Conservation (phyloP, 2,113 vertebrate genomes). For the Oreochromis aureus region DNA sequence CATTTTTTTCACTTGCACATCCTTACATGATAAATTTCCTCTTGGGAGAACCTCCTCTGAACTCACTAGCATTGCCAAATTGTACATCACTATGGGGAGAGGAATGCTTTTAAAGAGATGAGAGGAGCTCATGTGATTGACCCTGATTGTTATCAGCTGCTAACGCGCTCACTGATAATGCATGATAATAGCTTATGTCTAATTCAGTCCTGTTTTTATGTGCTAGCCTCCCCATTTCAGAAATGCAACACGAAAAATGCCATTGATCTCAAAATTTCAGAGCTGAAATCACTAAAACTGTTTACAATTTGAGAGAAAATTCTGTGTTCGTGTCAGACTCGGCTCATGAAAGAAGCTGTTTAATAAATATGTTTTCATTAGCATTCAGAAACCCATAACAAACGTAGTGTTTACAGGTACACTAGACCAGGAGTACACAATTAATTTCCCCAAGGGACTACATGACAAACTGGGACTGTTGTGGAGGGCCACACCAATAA, state of each 20-base stretch:
- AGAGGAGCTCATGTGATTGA: slow-evolving; percentile 2
- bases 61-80: not conserved
- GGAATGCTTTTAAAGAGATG: slow-evolving; percentile 12
- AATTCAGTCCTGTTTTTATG: not conserved
- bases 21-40: not conserved
- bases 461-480: not conserved
- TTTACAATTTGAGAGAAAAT: not conserved
- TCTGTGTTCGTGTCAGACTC: not conserved
- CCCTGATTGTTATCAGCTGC: slow-evolving; percentile 11
- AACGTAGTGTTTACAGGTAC: not conserved
- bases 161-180: not conserved
- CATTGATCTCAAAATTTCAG: not conserved
- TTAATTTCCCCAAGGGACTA: not conserved
- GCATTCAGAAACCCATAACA: not conserved
- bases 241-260: not conserved
- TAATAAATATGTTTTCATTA: not conserved
- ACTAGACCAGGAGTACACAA: not conserved
- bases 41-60: not conserved
- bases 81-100: not conserved
- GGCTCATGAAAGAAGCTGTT: not conserved
- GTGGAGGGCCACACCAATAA: not conserved
- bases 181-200: not conserved
- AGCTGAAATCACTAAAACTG: not conserved
- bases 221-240: not conserved
- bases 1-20: not conserved